These are phyloP conservation scores for Steinernema khuongi DNA, from an alignment of 1,140 invertebrate species.

Conservation along the genomic window DNA sequence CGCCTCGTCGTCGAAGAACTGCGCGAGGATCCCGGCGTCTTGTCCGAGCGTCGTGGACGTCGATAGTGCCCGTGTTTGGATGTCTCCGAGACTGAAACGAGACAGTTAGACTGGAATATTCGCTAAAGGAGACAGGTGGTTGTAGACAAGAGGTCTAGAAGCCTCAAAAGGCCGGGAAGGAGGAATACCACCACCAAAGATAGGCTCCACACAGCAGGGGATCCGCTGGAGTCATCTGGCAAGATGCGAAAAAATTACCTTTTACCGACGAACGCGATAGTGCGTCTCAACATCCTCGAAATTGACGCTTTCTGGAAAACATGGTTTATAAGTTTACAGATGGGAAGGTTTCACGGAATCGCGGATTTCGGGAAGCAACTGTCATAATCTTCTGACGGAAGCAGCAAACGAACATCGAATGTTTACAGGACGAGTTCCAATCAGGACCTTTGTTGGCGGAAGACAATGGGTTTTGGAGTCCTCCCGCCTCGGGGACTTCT, in stretches of 20 bases:
- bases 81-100: neutral
- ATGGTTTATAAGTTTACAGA: too few species aligned
- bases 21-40: constrained; percentile 59
- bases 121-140: neutral
- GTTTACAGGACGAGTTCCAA: neutral
- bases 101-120: neutral
- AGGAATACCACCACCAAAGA: neutral
- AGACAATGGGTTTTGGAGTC: neutral
- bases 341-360: too few species aligned
- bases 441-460: neutral
- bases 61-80: neutral
- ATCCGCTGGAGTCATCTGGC: too few species aligned
- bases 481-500: neutral
- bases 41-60: neutral
- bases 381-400: neutral
- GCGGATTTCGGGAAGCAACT: neutral
- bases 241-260: too few species aligned
- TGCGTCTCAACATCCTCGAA: too few species aligned
- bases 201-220: too few species aligned
- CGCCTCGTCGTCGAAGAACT: constrained; percentile 84
- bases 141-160: too few species aligned
- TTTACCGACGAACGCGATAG: too few species aligned
- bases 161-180: too few species aligned
- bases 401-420: neutral
- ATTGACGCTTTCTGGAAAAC: too few species aligned